These are phyloP conservation scores for Musca vetustissima DNA, from an alignment of 1,140 invertebrate genomes.

Conservation along the genomic window DNA sequence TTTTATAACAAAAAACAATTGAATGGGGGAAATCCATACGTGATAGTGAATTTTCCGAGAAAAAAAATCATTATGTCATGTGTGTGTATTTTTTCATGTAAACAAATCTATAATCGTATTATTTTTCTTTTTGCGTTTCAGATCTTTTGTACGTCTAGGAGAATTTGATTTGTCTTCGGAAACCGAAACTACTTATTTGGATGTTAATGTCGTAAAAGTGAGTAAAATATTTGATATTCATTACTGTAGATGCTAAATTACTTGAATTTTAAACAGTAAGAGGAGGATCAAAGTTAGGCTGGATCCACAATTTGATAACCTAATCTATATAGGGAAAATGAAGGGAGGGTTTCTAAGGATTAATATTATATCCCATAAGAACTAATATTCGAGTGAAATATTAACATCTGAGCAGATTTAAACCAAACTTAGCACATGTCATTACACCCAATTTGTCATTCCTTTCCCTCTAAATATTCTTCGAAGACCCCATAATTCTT, in stretches of 20 bases:
- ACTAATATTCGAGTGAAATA: no score
- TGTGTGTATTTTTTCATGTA: neutral
- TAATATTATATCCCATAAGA: no score
- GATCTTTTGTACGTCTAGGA: constrained; percentile 28
- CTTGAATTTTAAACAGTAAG: no score
- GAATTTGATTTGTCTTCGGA: constrained; percentile 31
- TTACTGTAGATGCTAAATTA: no score
- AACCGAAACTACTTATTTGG: constrained; percentile 25
- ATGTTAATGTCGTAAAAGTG: constrained; percentile 26
- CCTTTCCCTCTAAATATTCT: neutral
- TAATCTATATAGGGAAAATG: no score
- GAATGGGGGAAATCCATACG: neutral
- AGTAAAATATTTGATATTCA: neutral
- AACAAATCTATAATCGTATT: neutral
- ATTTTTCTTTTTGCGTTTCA: neutral
- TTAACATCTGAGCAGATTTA: no score
- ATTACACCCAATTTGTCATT: neutral
- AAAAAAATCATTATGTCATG: neutral
- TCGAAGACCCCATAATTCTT: no score
- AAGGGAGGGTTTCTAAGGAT: no score
- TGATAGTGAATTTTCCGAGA: neutral
- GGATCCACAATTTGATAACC: no score
- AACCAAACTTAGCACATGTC: no score
- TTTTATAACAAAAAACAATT: no score
- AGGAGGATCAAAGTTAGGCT: no score